Conservation (phyloP, 30 jellyfish, hydroid and myxozoan genomes). For the Rhopilema esculentum region DNA sequence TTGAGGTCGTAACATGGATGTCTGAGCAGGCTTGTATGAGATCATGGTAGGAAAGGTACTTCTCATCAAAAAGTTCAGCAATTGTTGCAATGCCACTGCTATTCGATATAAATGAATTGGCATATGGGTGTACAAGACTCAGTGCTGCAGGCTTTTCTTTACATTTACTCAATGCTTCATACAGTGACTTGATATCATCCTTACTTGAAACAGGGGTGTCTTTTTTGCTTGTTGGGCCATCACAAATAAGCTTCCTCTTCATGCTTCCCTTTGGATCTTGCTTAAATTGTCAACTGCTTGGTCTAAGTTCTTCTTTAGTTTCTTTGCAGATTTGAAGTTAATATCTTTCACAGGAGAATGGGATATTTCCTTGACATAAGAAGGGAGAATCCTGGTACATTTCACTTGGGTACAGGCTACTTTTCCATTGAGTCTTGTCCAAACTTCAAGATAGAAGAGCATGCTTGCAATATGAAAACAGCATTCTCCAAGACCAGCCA, state of each 20-base stretch:
- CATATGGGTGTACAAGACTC: constrained; percentile 15
- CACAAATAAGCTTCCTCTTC: background rate
- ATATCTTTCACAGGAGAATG: constrained; percentile 24
- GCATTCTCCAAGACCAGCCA: constrained; percentile 59
- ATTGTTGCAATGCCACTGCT: constrained; percentile 15
- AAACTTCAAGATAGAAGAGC: constrained; percentile 39
- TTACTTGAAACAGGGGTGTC: constrained; percentile 21
- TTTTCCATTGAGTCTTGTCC: constrained; percentile 17
- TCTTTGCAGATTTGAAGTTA: constrained; percentile 18
- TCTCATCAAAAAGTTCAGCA: constrained; percentile 14
- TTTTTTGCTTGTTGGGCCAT: constrained; percentile 14
- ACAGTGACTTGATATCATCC: constrained; percentile 6
- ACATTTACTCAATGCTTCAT: constrained; percentile 27
- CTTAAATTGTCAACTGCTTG: background rate
- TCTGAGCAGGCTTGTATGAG: constrained; percentile 20
- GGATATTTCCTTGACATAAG: constrained; percentile 35
- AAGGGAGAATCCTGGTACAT: constrained; percentile 32
- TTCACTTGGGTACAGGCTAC: constrained; percentile 39
- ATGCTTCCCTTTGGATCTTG: background rate
- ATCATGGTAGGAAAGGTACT: constrained; percentile 23
- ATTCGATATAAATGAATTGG: constrained; percentile 2
- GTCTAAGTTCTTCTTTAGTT: constrained; percentile 29
- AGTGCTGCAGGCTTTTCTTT: constrained; percentile 33
- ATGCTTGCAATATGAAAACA: constrained; percentile 47
- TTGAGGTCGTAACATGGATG: constrained; percentile 34